phyloP scores from a whole-genome alignment of 2,113 vertebrate species.

The Peromyscus californicus region DNA sequence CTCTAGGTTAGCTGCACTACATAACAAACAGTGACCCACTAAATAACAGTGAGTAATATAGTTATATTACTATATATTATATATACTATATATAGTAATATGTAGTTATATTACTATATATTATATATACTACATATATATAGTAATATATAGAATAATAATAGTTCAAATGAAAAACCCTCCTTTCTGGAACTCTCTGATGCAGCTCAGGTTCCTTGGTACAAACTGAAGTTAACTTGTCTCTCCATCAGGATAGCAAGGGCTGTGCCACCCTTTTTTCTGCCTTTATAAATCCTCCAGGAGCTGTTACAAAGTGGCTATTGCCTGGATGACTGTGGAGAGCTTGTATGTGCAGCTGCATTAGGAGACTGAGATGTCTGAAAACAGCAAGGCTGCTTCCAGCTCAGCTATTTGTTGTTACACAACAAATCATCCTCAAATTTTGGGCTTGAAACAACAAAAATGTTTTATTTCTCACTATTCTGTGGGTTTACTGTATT shows the following conservation, averaged over 20 bases:
- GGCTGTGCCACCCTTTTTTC: background rate
- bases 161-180: slow-evolving; percentile 8
- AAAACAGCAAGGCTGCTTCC: slow-evolving; percentile 14
- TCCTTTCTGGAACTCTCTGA: slow-evolving; percentile 7
- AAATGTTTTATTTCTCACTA: slow-evolving; percentile 29
- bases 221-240: slow-evolving; percentile 46
- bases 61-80: too few species aligned
- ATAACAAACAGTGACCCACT: background rate
- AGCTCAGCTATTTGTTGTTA: slow-evolving; percentile 26
- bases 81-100: too few species aligned
- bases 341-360: background rate
- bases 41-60: background rate
- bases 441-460: slow-evolving; percentile 37
- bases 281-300: slow-evolving; percentile 14
- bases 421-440: slow-evolving; percentile 35
- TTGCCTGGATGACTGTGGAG: background rate
- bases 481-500: slow-evolving; percentile 21
- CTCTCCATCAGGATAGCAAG: background rate
- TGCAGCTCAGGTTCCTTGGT: background rate
- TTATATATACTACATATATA: too few species aligned
- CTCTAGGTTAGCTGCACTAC: background rate
- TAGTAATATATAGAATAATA: too few species aligned
- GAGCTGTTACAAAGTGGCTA: slow-evolving; percentile 31
- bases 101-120: too few species aligned
- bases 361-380: background rate